These are phyloP conservation scores for Drosophila elegans DNA, from an alignment of 1,140 invertebrate genomes.

Conservation along the genomic window DNA sequence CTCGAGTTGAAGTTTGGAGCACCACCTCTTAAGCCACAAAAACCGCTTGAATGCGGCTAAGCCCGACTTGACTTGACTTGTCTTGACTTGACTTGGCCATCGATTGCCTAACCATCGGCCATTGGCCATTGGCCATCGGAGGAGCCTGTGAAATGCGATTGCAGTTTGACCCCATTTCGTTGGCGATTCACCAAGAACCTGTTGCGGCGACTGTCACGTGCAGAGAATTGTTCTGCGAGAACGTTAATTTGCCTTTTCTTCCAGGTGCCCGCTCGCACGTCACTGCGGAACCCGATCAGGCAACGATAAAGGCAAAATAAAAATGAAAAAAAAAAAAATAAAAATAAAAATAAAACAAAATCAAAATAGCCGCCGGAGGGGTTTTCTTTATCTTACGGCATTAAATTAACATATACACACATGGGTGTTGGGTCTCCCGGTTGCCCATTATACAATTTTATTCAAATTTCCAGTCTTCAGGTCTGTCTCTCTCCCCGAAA, in stretches of 20 bases:
- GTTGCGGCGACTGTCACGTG: slow-evolving; percentile 50
- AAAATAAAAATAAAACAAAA: slow-evolving; percentile 8
- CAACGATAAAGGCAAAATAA: slow-evolving; percentile 27
- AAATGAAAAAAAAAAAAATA: neutral
- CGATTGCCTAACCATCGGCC: slow-evolving; percentile 38
- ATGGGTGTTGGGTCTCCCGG: slow-evolving; percentile 31
- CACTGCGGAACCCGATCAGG: slow-evolving; percentile 52
- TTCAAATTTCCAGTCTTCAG: slow-evolving; percentile 65
- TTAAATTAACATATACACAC: slow-evolving; percentile 51
- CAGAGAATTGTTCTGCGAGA: slow-evolving; percentile 48
- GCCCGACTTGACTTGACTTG: slow-evolving; percentile 31
- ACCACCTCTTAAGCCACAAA: slow-evolving; percentile 32
- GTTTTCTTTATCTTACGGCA: slow-evolving; percentile 48
- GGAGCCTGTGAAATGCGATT: slow-evolving; percentile 47
- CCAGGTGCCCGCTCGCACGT: slow-evolving; percentile 28
- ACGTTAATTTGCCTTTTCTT: slow-evolving; percentile 30
- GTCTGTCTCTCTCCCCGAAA: slow-evolving; percentile 13
- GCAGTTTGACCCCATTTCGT: slow-evolving; percentile 38
- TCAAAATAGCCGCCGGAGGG: slow-evolving; percentile 53
- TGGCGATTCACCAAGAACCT: slow-evolving; percentile 65
- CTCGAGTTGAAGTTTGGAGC: slow-evolving; percentile 7
- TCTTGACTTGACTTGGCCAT: slow-evolving; percentile 24
- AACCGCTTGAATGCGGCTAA: slow-evolving; percentile 49
- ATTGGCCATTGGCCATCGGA: neutral
- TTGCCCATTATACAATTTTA: slow-evolving; percentile 75